These are phyloP conservation scores for Bungarus multicinctus DNA, from an alignment of 2,113 vertebrate genomes.

Conservation along the genomic window DNA sequence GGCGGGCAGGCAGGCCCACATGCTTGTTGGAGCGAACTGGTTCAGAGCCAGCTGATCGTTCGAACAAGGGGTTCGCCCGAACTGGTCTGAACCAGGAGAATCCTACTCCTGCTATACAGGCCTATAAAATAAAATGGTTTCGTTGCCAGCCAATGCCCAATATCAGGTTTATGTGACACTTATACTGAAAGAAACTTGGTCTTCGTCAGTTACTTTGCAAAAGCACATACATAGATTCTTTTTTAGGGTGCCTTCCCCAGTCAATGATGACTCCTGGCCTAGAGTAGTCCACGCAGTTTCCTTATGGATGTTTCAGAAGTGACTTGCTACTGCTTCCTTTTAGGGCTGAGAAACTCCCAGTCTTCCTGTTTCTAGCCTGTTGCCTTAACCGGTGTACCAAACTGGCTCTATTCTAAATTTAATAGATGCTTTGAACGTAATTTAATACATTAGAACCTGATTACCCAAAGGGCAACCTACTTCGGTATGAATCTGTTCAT, in stretches of 20 bases:
- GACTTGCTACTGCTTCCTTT: not conserved
- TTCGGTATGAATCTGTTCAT: not conserved
- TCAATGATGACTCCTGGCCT: not conserved
- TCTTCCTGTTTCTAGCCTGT: not conserved
- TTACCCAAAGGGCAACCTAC: not conserved
- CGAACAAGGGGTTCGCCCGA: too few species aligned
- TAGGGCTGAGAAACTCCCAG: not conserved
- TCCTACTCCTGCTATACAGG: not conserved
- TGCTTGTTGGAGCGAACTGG: too few species aligned
- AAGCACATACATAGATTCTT: not conserved
- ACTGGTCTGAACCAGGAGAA: too few species aligned
- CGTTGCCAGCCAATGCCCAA: not conserved
- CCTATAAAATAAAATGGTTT: not conserved
- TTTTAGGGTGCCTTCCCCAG: not conserved
- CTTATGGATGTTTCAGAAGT: not conserved
- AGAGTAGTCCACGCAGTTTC: not conserved
- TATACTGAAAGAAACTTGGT: not conserved
- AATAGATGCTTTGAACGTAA: not conserved
- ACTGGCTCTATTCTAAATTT: not conserved
- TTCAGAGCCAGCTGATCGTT: too few species aligned
- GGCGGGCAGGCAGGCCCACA: too few species aligned
- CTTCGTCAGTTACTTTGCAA: not conserved
- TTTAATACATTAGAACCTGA: not conserved
- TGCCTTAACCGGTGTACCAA: not conserved
- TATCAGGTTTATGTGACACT: not conserved